phyloP scores from a whole-genome alignment of 2,113 vertebrate genomes.

The Bubo blakistoni region DNA sequence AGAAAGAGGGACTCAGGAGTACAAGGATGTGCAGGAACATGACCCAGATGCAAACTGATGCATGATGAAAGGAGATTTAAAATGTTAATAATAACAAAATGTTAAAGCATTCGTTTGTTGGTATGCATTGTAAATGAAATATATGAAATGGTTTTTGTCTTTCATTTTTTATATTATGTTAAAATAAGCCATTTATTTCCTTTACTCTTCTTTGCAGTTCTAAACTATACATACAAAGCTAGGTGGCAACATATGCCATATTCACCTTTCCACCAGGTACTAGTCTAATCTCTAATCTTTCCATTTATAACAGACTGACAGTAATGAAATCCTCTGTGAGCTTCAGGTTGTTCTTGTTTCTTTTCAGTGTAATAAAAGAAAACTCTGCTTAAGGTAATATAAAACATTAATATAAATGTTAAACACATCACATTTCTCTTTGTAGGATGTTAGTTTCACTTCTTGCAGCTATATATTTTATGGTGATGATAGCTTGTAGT shows the following conservation, averaged over 20 bases:
- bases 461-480: not conserved
- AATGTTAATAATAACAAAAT: not conserved
- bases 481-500: not conserved
- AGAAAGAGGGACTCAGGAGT: not conserved
- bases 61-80: not conserved
- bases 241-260: not conserved
- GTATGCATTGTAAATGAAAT: not conserved
- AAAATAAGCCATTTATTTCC: not conserved
- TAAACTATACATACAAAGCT: not conserved
- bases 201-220: not conserved
- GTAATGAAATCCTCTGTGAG: not conserved
- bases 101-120: not conserved
- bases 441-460: not conserved
- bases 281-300: not conserved
- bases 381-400: not conserved
- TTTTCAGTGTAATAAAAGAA: not conserved
- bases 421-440: not conserved
- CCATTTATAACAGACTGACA: not conserved
- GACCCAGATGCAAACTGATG: not conserved
- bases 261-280: not conserved
- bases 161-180: not conserved
- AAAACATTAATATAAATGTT: not conserved
- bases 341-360: not conserved
- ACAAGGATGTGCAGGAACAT: not conserved
- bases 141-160: not conserved